Base-by-base conservation (phyloP, 2,113 vertebrate species). In the Cyprinodon variegatus region DNA sequence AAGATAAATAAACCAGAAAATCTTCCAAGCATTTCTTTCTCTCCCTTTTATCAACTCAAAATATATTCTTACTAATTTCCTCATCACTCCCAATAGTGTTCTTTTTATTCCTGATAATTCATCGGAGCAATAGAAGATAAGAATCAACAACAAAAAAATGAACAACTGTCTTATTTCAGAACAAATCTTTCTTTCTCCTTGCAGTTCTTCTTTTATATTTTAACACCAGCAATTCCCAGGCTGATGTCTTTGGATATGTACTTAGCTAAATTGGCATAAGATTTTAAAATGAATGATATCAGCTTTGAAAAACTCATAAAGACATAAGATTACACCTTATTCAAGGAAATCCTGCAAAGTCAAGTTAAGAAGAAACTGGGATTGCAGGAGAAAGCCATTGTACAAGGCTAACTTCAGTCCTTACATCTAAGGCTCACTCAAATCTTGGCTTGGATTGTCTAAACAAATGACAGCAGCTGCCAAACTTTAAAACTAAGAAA, bases 301-400 rank as follows among this genome's bases (percentile, higher is more conserved):
- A n/a, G 86, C 85, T 90, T 92, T 90, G 81, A 90, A 84, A 78
- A 87, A 84, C 89, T 90, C 87, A 88, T 84, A 90, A 91, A 91
- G 86, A 81, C 84, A 80, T 90, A 87, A 90, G 81, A 81, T 89
- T 86, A 66, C 83, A 86, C 78, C 86, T 82, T 65, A 74, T 77
- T 73, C 70, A 83, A 74, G 84, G 79, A 83, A 83, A 83, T 72
- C 83, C 74, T 78, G 81, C 76, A 61, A 68, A 62, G 36, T 76
- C 60, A 63, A 69, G 68, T 73, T 75, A 71, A 78, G 43, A n/a
- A 9, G 73, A 81, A 70, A 81, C 20, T 13, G 61, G 64, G 63
- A 81, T 84, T 85, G 77, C 60, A 83, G 81, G 82, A 59, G 29
- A 72, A 79, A 86, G 86, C 68, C 71, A 79, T 65, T 39, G 69